Conservation (phyloP, 2,113 vertebrate genomes). For the Ailuropoda melanoleuca region DNA sequence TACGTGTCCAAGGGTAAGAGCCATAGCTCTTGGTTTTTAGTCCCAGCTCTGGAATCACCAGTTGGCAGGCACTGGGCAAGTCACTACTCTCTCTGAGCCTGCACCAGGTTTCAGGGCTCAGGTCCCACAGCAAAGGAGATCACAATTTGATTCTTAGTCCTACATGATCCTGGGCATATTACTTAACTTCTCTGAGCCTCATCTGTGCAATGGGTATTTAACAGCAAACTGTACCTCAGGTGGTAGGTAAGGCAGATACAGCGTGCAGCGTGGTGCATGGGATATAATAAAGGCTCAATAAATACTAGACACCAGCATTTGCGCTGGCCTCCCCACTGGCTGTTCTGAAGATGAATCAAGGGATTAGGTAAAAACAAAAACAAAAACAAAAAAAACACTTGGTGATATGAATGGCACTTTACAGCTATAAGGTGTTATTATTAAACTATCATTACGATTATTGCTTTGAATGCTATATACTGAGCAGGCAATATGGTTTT, state of each 20-base stretch:
- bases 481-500: background rate
- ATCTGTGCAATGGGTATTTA: background rate
- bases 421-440: background rate
- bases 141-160: background rate
- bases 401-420: background rate
- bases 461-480: background rate
- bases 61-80: background rate
- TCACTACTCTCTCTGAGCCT: background rate
- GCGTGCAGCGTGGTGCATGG: background rate
- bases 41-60: background rate
- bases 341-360: background rate
- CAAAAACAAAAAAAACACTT: background rate
- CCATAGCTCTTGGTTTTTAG: background rate
- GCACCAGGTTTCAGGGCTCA: background rate
- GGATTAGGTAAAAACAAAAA: background rate
- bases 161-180: background rate
- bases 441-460: conserved; percentile 16
- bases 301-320: background rate
- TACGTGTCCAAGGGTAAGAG: background rate
- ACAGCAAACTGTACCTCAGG: background rate
- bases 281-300: background rate
- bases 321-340: background rate
- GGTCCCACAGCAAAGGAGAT: background rate
- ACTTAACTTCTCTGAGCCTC: background rate
- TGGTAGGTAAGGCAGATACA: background rate